These are phyloP conservation scores for Calameuta filiformis DNA, from an alignment of 2,888 invertebrate genomes.

Conservation along the genomic window DNA sequence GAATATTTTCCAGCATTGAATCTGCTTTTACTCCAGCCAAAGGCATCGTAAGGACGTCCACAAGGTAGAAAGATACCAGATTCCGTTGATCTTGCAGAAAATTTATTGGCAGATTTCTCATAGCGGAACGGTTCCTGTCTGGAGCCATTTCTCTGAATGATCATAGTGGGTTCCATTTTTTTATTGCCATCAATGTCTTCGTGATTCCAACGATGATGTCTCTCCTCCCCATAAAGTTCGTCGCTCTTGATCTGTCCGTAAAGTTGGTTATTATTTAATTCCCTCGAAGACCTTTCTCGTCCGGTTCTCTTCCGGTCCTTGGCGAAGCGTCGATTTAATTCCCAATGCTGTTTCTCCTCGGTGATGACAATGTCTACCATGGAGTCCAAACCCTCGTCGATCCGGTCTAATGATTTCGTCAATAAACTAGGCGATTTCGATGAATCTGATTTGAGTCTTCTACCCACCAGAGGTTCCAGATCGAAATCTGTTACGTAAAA, in stretches of 20 bases:
- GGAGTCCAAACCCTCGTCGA: slow-evolving; percentile 78
- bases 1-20: slow-evolving; percentile 63
- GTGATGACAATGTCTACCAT: slow-evolving; percentile 79
- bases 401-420: slow-evolving; percentile 82
- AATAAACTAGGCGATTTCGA: slow-evolving; percentile 54
- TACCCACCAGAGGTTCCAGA: slow-evolving; percentile 44
- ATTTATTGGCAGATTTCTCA: slow-evolving; percentile 36
- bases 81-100: slow-evolving; percentile 42
- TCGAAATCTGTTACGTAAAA: slow-evolving; percentile 59
- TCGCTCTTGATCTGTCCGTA: slow-evolving; percentile 47
- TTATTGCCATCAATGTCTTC: slow-evolving; percentile 33
- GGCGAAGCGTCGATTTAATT: not conserved
- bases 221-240: slow-evolving; percentile 49
- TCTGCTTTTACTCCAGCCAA: slow-evolving; percentile 57
- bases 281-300: not conserved
- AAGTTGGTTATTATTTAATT: slow-evolving; percentile 37
- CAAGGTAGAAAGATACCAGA: slow-evolving; percentile 48
- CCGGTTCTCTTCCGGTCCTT: slow-evolving; percentile 26
- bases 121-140: slow-evolving; percentile 37
- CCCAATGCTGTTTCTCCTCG: slow-evolving; percentile 63
- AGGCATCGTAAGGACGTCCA: slow-evolving; percentile 56
- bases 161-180: not conserved
- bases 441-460: slow-evolving; percentile 34
- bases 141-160: not conserved
- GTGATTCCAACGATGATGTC: slow-evolving; percentile 40